These are phyloP conservation scores for Coracopsis vasa DNA, from an alignment of 2,113 vertebrate genomes.

Conservation along the genomic window DNA sequence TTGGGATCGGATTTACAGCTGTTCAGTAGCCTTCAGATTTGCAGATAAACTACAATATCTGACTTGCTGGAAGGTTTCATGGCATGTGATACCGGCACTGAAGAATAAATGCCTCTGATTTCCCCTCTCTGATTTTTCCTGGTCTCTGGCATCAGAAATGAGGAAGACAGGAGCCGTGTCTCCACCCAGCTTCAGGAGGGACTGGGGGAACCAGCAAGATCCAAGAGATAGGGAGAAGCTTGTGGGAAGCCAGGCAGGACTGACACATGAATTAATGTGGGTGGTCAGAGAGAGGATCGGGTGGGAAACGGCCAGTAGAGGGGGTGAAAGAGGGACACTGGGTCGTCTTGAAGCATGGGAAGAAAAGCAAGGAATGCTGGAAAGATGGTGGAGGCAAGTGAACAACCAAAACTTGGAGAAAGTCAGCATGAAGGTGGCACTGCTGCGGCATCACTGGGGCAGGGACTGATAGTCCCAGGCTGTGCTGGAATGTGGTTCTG, in stretches of 20 bases:
- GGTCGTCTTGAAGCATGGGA: neutral
- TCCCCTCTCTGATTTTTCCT: neutral
- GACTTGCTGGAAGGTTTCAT: neutral
- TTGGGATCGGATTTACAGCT: neutral
- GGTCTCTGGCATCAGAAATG: neutral
- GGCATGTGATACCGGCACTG: neutral
- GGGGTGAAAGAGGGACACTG: neutral
- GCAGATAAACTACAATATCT: neutral
- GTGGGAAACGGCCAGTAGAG: neutral
- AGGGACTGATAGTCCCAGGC: neutral
- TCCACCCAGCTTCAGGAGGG: neutral
- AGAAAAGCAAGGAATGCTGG: neutral
- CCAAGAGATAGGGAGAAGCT: neutral
- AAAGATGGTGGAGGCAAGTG: neutral
- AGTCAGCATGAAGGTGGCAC: neutral
- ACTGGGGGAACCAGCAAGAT: neutral
- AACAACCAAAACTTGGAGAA: neutral
- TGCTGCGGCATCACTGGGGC: neutral
- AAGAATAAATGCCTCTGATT: neutral
- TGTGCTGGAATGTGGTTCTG: neutral
- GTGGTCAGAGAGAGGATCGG: neutral
- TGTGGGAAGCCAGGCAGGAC: neutral
- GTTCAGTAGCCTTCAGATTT: neutral
- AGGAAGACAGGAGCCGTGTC: neutral
- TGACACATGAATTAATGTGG: neutral